Evolutionary conservation across 23 tunicate genomes (phyloP), one percentile per base, ranked within the genome.

Genomic region (Trididemnum nubilum): DNA sequence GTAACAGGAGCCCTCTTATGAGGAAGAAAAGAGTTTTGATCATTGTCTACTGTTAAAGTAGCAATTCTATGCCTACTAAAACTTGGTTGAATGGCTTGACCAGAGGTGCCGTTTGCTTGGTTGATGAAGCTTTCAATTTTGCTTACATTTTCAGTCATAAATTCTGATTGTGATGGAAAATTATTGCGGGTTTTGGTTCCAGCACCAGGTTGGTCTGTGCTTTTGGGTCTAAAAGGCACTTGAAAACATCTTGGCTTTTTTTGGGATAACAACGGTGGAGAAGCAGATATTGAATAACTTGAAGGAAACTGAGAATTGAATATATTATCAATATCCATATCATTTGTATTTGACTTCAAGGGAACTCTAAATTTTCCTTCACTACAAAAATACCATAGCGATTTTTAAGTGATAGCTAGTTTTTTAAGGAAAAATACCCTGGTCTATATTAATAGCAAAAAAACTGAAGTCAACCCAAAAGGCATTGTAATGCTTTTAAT

Each of bases 211-310:
- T 9, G 54, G 54, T 9, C 54, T 15, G 54, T 5, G 3, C 7
- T 67, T 24, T 67, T 67, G 38, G 74, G 38, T 33, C 31, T 3
- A 37, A 73, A 19, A 21, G 78, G 78, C 2, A 73, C 58, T 27
- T 73, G 58, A 73, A 73, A 73, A 31, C 78, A 73, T 21, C 12
- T 73, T 15, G 78, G 58, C 4, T 38, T 73, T 26, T 26, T 73
- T 21, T 7, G 57, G 30, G 27, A 39, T 5, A 34, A 37, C 2
- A 26, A 73, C 9, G 57, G 22, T 21, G 28, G 78, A 15, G 57
- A 37, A 15, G 35, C 39, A 2, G 27, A 25, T 37, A 25, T 38
- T n/a, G 33, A 69, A 32, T 28, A 29, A 33, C 12, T 9, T 5
- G 74, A 67, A 31, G 74, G 58, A 21, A 21, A 38, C 33, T 73